Evolutionary conservation across 1,140 invertebrate species (phyloP), one percentile per base, ranked within the genome.

Genomic region (Tetragnatha versicolor): DNA sequence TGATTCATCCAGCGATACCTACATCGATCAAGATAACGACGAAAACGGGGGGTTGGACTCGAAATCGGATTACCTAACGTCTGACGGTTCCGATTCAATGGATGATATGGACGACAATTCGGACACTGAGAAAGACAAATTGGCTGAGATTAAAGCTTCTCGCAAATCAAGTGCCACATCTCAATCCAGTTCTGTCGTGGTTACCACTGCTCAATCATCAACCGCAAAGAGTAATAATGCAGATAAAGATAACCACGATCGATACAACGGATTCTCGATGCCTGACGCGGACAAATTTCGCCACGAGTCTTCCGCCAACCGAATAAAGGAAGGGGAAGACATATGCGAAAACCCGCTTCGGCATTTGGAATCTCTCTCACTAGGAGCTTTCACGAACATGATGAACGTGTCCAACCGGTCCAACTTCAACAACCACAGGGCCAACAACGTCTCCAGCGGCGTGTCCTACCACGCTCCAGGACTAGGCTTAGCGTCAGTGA

Each of bases 331-430:
- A 60, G 37, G n/a, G 2, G 79, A 76, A 22, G 79, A 80, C 31
- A 49, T 77, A 22, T 58, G 65, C 27, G 83, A 89, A 83, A 93
- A 93, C 86, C 90, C 93, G 81, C 87, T 94, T 81, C 89, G 92
- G 84, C 90, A 92, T 85, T 86, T 94, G 82, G 93, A 94, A 87
- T 92, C 90, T 85, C 88, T 94, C 83, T 93, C 93, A 53, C 91
- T 92, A 85, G 92, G 92, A 80, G 90, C 91, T 82, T 92, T 92
- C 85, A 68, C 53, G 2, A 80, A 77, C 25, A 80, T 80, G 53
- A 63, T 77, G 70, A 68, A 63, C 31, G 25, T 39, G 45, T 61
- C 58, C 27, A 51, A 39, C 7, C 39, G 53, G 47, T 14, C 31
- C 5, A 60, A 35, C 27, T 70, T 72, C 29, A 31, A 6, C 42